Percentiles rank a stretch among this genome's conserved stretches.
phyloP scores from a whole-genome alignment of 1,140 invertebrate species.

The Zaprionus nigranus region DNA sequence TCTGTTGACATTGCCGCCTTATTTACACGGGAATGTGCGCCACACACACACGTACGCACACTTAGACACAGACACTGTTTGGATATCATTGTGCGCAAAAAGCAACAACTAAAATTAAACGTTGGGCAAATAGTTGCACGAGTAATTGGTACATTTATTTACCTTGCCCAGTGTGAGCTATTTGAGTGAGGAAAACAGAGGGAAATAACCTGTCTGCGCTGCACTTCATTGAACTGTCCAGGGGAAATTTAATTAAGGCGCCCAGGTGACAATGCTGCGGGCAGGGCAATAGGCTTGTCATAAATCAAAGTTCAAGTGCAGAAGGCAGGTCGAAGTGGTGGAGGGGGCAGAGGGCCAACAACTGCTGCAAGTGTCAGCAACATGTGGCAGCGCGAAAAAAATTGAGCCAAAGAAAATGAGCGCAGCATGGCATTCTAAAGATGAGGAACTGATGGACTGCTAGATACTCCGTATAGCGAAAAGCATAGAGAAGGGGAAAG shows the following conservation, averaged over 20 bases:
- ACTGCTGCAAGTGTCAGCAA: constrained; percentile 79
- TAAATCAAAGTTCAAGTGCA: constrained; percentile 68
- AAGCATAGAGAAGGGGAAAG: constrained; percentile 40
- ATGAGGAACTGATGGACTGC: constrained; percentile 5
- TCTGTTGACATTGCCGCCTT: constrained; percentile 68
- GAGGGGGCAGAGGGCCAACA: neutral
- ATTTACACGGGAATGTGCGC: constrained; percentile 52
- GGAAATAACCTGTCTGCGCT: constrained; percentile 39
- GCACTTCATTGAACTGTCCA: constrained; percentile 59
- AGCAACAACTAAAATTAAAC: constrained; percentile 59
- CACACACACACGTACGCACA: neutral
- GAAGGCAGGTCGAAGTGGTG: neutral
- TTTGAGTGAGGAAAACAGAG: constrained; percentile 8
- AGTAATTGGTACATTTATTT: constrained; percentile 75
- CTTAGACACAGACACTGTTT: constrained; percentile 45
- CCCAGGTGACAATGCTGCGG: constrained; percentile 65
- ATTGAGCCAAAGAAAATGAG: constrained; percentile 44
- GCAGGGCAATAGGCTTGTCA: constrained; percentile 38
- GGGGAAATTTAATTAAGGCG: constrained; percentile 73
- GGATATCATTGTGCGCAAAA: constrained; percentile 67
- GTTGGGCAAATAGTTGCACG: constrained; percentile 68
- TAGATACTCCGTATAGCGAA: neutral
- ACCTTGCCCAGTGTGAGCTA: constrained; percentile 30
- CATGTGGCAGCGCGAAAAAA: constrained; percentile 68
- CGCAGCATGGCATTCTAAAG: constrained; percentile 49